Evolutionary conservation across 1,140 invertebrate genomes (phyloP), one percentile per base, ranked within the genome.

Genomic region (Lucilia cuprina): DNA sequence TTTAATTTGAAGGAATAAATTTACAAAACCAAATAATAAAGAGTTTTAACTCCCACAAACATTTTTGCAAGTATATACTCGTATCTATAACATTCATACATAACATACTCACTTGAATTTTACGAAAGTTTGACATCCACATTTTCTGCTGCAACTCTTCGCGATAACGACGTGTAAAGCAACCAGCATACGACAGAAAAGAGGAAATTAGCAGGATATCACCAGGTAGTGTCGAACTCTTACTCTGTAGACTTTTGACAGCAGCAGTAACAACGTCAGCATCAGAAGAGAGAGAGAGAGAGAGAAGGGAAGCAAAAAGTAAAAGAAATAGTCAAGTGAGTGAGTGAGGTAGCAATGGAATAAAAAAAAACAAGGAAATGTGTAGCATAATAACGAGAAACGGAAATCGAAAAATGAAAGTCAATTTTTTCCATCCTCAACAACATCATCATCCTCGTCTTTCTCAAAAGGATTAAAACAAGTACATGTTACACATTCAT

Each of bases 151-250:
- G 92, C 55, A 99, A 93, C 86, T 98, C 95, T 19, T 93, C 88
- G 84, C 98, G 92, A 90, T 99, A 99, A 83, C 93, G 93, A 88
- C 96, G 95, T 35, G 96, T 97, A 91, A 99, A 99, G 88, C 97
- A 98, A 17, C 98, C 98, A 60, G 98, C 95, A 90, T 99, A 99
- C 0, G 98, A 99, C 77, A 99, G 95, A 92, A 99, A 99, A 12
- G 98, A 97, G 49, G 97, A 96, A 47, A 97, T 95, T 74, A 99
- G 91, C 5, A 99, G 92, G 82, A 98, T 95, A 91, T 99, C 97
- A 19, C 98, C 98, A 8, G 98, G 97, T 82, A 99, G 92, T 85
- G 96, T 98, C 65, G 94, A 92, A 86, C 94, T 95, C 87, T 94
- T 87, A 87, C 89, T 86, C 93, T 92, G 85, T 92, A 91, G 84